Percentiles rank a stretch among this genome's conserved stretches.
phyloP scores from a whole-genome alignment of 2,888 invertebrate species.

The Drosophila robusta region DNA sequence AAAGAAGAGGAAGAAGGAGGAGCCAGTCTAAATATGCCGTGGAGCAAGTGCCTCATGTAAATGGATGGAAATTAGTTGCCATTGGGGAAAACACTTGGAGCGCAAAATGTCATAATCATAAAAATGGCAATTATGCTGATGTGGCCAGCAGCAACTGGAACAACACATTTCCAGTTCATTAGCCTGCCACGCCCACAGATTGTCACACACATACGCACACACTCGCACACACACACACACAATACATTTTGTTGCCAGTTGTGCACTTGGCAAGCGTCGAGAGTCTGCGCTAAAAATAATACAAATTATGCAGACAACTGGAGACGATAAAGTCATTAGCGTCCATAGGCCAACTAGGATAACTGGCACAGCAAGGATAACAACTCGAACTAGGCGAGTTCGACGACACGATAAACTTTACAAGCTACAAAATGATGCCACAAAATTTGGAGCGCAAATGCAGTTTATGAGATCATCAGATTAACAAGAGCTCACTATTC shows the following conservation, averaged over 20 bases:
- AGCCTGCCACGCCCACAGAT: slow-evolving; percentile 52
- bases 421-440: slow-evolving; percentile 2
- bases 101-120: slow-evolving; percentile 68
- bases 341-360: slow-evolving; percentile 43
- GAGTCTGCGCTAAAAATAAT: slow-evolving; percentile 45
- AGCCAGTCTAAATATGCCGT: background rate
- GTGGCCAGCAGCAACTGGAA: slow-evolving; percentile 34
- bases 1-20: background rate
- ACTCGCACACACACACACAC: slow-evolving; percentile 2
- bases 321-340: slow-evolving; percentile 72
- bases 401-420: slow-evolving; percentile 16
- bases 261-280: slow-evolving; percentile 57
- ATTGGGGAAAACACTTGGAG: slow-evolving; percentile 44
- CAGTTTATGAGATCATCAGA: slow-evolving; percentile 25
- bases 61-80: slow-evolving; percentile 43
- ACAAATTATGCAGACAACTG: slow-evolving; percentile 71
- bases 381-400: slow-evolving; percentile 15
- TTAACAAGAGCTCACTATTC: background rate
- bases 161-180: slow-evolving; percentile 70
- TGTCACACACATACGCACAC: slow-evolving; percentile 7
- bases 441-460: slow-evolving; percentile 6
- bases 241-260: slow-evolving; percentile 9
- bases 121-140: slow-evolving; percentile 73
- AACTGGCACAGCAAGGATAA: slow-evolving; percentile 12
- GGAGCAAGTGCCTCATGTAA: slow-evolving; percentile 4